Percentiles rank a stretch among this genome's conserved stretches.
Conservation (phyloP, 2,113 vertebrate species). For the Parus major region DNA sequence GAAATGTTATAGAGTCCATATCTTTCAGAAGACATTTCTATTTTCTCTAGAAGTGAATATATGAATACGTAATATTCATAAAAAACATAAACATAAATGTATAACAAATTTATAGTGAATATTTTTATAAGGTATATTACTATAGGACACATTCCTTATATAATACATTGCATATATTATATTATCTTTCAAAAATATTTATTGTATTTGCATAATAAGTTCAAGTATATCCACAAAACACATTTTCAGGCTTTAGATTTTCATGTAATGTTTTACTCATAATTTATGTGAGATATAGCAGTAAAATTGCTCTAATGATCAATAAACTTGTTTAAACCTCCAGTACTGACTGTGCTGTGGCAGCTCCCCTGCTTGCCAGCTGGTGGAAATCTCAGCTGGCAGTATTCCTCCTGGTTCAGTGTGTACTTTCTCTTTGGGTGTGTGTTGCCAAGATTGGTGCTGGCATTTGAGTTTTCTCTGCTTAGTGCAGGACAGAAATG, state of each 20-base stretch:
- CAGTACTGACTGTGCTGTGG: neutral
- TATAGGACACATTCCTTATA: neutral
- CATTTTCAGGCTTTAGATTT: neutral
- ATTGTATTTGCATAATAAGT: neutral
- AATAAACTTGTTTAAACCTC: neutral
- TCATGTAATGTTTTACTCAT: neutral
- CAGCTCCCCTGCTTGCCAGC: neutral
- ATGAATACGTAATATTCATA: neutral
- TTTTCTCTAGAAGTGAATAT: neutral
- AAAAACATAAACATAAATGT: neutral
- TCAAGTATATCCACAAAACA: neutral
- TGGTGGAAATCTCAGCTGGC: neutral
- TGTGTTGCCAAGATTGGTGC: neutral
- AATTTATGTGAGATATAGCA: neutral
- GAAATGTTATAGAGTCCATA: neutral
- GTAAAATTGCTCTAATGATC: neutral
- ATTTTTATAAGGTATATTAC: neutral
- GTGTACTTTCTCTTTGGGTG: neutral
- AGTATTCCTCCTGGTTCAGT: neutral
- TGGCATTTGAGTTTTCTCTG: neutral
- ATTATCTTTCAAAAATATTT: neutral
- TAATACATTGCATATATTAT: neutral
- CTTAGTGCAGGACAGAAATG: neutral
- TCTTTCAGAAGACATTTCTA: neutral
- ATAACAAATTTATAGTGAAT: neutral